Conservation (phyloP, 2,113 vertebrate species). For the Pandion haliaetus region DNA sequence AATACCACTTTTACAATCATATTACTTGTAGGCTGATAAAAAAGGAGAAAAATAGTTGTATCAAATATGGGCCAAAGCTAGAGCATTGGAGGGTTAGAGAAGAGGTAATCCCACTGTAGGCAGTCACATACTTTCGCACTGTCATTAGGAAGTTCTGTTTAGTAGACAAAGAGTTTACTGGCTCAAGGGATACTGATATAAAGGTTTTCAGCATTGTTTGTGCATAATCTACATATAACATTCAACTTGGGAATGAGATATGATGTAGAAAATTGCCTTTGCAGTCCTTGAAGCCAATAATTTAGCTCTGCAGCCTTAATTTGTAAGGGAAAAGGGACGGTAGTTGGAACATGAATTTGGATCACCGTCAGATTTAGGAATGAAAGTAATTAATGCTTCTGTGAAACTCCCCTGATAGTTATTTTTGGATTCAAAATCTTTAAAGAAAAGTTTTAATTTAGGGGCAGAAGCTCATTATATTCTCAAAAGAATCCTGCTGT, state of each 20-base stretch:
- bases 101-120: not conserved
- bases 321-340: constrained; percentile 59
- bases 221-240: constrained; percentile 54
- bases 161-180: constrained; percentile 9
- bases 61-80: not conserved
- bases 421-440: constrained; percentile 65
- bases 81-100: not conserved
- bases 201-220: constrained; percentile 54
- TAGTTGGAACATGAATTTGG: constrained; percentile 63
- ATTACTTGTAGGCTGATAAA: not conserved
- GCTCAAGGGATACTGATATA: constrained; percentile 18
- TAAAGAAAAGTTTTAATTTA: constrained; percentile 69
- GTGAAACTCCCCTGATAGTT: constrained; percentile 61
- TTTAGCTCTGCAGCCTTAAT: constrained; percentile 63
- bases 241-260: constrained; percentile 62
- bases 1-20: not conserved
- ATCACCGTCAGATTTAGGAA: constrained; percentile 60
- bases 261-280: constrained; percentile 62
- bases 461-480: constrained; percentile 62
- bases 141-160: constrained; percentile 35
- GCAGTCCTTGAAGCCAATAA: constrained; percentile 66
- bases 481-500: constrained; percentile 39
- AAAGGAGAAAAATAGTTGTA: not conserved
- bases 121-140: not conserved
- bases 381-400: constrained; percentile 71